phyloP scores from a whole-genome alignment of 2,113 vertebrate species.

The Calidris pygmaea region DNA sequence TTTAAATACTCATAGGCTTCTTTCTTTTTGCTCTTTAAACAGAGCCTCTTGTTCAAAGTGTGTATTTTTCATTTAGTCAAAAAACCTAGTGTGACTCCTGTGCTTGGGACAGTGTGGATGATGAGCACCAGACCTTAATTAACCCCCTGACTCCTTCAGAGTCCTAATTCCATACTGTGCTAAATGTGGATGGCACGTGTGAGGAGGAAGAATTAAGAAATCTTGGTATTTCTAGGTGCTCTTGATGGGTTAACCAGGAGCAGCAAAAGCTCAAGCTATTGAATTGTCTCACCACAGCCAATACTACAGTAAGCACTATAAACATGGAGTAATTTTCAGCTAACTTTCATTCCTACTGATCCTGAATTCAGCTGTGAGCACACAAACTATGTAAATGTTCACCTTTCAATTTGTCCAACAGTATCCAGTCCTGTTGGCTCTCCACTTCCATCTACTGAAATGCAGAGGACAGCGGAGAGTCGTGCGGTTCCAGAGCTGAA shows the following conservation, averaged over 20 bases:
- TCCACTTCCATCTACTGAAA: not conserved
- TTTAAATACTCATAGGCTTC: not conserved
- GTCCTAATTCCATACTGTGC: rapidly evolving
- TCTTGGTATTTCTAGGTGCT: not conserved
- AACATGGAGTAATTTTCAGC: not conserved
- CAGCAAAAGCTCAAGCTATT: not conserved
- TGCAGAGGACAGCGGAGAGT: not conserved
- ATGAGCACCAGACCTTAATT: not conserved
- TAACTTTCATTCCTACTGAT: too few species aligned
- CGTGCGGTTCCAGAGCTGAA: not conserved
- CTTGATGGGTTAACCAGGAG: not conserved
- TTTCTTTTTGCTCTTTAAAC: not conserved
- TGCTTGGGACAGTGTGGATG: not conserved
- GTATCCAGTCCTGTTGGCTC: not conserved
- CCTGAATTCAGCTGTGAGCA: not conserved
- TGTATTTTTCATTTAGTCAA: not conserved
- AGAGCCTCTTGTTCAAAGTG: not conserved
- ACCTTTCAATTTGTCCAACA: not conserved
- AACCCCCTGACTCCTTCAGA: not conserved
- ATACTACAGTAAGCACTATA: not conserved
- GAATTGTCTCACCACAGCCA: not conserved
- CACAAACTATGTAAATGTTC: not conserved
- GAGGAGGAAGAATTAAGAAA: not conserved
- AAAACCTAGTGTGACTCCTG: not conserved
- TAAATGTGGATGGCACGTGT: not conserved